These are phyloP conservation scores for Brachionus rotundiformis DNA, from an alignment of 1,140 invertebrate genomes.

Conservation along the genomic window DNA sequence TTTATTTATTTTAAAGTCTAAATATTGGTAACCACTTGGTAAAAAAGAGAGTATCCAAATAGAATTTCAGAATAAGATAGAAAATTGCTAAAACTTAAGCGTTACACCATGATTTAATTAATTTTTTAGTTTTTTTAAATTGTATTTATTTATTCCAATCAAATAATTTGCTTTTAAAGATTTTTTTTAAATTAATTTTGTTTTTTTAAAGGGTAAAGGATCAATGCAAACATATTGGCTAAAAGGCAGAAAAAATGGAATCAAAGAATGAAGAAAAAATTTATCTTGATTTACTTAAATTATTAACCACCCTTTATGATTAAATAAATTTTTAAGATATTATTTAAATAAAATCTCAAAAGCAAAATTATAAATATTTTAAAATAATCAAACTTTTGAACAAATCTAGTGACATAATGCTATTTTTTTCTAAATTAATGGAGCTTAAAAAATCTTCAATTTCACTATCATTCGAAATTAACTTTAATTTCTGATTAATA, in stretches of 20 bases:
- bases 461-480: background rate
- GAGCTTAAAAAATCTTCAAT: background rate
- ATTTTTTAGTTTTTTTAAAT: no score
- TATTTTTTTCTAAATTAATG: background rate
- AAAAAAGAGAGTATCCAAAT: no score
- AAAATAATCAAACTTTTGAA: background rate
- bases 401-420: background rate
- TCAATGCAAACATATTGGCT: slow-evolving; percentile 46
- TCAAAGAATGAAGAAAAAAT: slow-evolving; percentile 7
- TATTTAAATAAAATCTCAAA: background rate
- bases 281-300: background rate
- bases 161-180: no score
- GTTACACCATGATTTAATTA: no score
- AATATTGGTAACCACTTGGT: no score
- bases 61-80: no score
- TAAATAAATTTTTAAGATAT: background rate
- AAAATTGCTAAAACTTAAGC: no score
- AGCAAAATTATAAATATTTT: background rate
- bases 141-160: no score
- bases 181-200: background rate
- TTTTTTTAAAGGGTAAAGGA: slow-evolving; percentile 38
- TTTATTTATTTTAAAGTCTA: no score
- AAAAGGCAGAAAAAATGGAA: slow-evolving; percentile 27
- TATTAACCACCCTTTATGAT: background rate
- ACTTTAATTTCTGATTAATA: slow-evolving; percentile 9